Percentiles rank a stretch among this genome's conserved stretches.
Conservation (phyloP, 2,113 vertebrate genomes). For the Hydrolagus affinis region DNA sequence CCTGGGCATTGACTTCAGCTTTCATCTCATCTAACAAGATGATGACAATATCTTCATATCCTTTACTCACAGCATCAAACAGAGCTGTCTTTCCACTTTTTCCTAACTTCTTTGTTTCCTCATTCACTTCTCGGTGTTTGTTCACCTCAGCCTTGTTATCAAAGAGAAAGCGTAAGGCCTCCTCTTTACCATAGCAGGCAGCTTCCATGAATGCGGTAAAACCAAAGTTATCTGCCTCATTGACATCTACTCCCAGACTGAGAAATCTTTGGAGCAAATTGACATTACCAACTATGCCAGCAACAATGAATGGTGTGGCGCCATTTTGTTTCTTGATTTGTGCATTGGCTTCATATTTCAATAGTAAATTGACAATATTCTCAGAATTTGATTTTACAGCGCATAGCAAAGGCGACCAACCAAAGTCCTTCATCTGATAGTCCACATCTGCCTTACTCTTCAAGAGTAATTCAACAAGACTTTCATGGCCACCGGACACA, state of each 20-base stretch:
- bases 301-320: conserved; percentile 51
- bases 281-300: conserved; percentile 39
- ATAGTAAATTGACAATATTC: conserved; percentile 42
- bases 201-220: conserved; percentile 65
- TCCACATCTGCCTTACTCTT: conserved; percentile 47
- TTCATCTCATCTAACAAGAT: conserved; percentile 48
- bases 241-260: conserved; percentile 33
- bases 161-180: conserved; percentile 50
- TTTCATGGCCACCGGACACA: accelerated
- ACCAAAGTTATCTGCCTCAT: conserved; percentile 43
- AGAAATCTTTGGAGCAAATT: conserved; percentile 44
- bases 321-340: conserved; percentile 46
- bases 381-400: neutral
- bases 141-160: conserved; percentile 47
- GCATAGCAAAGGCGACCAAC: conserved; percentile 51
- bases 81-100: conserved; percentile 53
- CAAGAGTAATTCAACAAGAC: conserved; percentile 41
- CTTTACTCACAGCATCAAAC: conserved; percentile 46
- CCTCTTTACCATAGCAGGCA: neutral
- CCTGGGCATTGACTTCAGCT: conserved; percentile 43
- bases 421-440: conserved; percentile 10
- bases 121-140: conserved; percentile 35
- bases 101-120: conserved; percentile 38
- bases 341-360: conserved; percentile 44
- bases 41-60: neutral